Base-by-base conservation (phyloP, 2,888 invertebrate genomes). In the Heliconius erato region DNA sequence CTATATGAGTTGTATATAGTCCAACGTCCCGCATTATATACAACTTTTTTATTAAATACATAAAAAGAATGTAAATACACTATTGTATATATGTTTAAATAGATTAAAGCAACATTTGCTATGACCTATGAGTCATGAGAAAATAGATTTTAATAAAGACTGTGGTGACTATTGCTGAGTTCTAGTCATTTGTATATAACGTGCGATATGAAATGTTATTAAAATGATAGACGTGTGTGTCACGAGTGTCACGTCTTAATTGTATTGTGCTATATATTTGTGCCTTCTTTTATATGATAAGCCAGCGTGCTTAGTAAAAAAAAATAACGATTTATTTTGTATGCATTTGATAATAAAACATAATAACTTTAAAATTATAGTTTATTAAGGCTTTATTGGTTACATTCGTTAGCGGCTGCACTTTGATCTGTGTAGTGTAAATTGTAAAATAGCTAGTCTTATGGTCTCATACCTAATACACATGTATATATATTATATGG, bases 261-360 rank as follows among this genome's bases (percentile, higher is more conserved):
- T 85, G 88, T 87, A 85, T 87, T 86, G 87, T 87, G 79, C 84
- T 83, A 80, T 83, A 35, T 28, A 67, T 6, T 14, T 32, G 7
- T 76, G 4, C 35, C 67, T 76, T 74, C 9, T n/a, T 63, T 63
- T 74, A 54, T 74, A 28, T 54, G 44, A 26, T 49, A 76, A 74
- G 6, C 32, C 0, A n/a, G 19, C 35, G 11, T n/a, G 63, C 63
- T 63, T 0, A 54, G 2, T 23, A 49, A 44, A 12, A 54, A 54
- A 54, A 7, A 54, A n/a, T n/a, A 63, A n/a, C 11, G 1, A 12
- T 63, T 63, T n/a, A n/a, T 63, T 63, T 63, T 63, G n/a, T 12
- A 32, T 32, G n/a, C 11, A 63, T 63, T n/a, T 63, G 19, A 3
- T 23, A 14, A 69, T 54, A 35, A 16, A 28, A 28, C 19, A 59